These are phyloP conservation scores for Platyrinchus mystaceus DNA, from an alignment of 2,797 vertebrate genomes.

Conservation along the genomic window DNA sequence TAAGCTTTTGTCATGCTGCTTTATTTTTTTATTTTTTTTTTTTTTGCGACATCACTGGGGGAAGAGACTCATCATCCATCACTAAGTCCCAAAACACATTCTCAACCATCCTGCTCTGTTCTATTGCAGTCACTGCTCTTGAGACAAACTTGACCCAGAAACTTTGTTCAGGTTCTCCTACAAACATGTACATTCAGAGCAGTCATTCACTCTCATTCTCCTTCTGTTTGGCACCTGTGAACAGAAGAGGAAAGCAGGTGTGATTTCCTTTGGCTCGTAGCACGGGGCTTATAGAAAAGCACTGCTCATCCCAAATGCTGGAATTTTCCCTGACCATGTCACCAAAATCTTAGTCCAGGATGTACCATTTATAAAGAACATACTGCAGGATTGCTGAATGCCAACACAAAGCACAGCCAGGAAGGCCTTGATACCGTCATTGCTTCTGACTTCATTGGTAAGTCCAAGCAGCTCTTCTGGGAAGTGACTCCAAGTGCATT, in stretches of 20 bases:
- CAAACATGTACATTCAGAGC: constrained; percentile 13
- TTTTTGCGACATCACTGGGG: constrained; percentile 70
- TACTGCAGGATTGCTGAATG: background rate
- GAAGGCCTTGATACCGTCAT: background rate
- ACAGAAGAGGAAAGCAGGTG: background rate
- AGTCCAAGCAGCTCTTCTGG: background rate
- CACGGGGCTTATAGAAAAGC: background rate
- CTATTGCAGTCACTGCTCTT: constrained; percentile 65
- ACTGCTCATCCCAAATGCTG: background rate
- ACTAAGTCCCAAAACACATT: constrained; percentile 69
- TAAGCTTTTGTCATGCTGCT: constrained; percentile 73
- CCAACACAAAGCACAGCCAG: rapidly evolving
- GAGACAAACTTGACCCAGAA: constrained; percentile 76
- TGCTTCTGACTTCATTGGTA: background rate
- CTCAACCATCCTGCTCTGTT: constrained; percentile 62
- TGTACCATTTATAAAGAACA: background rate
- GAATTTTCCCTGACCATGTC: rapidly evolving
- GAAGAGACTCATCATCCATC: constrained; percentile 68
- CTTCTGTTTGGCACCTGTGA: constrained; percentile 79
- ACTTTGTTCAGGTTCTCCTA: constrained; percentile 72
- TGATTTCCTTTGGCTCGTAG: background rate
- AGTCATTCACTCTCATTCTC: constrained; percentile 81
- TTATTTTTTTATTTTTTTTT: constrained; percentile 53
- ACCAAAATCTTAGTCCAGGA: background rate
- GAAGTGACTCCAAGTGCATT: background rate